Evolutionary conservation across 2,888 invertebrate species (phyloP).

Genomic region (Gymnosoma rotundatum): DNA sequence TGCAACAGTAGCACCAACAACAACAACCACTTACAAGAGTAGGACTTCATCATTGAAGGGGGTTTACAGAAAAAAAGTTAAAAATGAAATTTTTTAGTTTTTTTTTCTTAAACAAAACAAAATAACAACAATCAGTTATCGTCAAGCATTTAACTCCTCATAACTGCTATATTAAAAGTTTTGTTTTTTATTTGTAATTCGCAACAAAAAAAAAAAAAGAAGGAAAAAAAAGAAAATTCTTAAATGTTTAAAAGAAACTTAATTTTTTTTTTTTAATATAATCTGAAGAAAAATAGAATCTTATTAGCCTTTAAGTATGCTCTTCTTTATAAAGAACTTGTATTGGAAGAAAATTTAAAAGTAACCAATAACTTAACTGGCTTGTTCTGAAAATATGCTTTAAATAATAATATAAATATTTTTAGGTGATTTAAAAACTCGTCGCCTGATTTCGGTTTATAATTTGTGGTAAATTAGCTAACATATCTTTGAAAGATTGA

Average conservation of each 20-base stretch:
- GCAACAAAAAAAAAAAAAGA: conserved; percentile 16
- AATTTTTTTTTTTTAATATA: conserved; percentile 28
- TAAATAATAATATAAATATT: no score
- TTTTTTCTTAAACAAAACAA: conserved; percentile 30
- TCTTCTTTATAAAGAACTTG: no score
- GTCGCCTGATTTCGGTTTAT: no score
- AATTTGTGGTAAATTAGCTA: no score
- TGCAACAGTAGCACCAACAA: conserved; percentile 61
- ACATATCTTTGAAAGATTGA: no score
- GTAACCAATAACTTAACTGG: no score
- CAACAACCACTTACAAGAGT: conserved; percentile 48
- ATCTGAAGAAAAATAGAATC: neutral
- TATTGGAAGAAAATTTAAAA: no score
- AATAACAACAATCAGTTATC: conserved; percentile 56
- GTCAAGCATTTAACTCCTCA: conserved; percentile 69
- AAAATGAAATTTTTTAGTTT: conserved; percentile 38
- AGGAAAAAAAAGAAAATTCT: conserved; percentile 28
- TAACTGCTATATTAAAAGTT: conserved; percentile 57
- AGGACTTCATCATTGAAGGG: conserved; percentile 46
- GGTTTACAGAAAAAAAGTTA: conserved; percentile 34
- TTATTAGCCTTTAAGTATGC: neutral
- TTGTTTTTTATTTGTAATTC: neutral
- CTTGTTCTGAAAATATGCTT: no score
- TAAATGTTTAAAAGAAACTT: conserved; percentile 3
- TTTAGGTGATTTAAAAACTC: no score